Conservation (phyloP, 2,888 invertebrate genomes). For the Odontocerum albicorne region DNA sequence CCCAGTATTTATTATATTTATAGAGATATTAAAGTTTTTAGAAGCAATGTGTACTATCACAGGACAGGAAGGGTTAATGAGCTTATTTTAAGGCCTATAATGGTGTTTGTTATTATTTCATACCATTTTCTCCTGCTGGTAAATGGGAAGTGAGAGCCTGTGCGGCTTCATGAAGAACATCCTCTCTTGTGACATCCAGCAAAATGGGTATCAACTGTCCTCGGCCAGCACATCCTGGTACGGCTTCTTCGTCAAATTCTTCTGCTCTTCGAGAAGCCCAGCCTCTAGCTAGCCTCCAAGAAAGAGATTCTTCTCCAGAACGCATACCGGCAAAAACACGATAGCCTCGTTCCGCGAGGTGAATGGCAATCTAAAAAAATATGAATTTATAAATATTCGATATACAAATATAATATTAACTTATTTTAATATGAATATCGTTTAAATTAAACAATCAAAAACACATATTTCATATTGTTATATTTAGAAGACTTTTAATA, state of each 20-base stretch:
- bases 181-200: constrained; percentile 79
- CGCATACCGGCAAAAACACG: constrained; percentile 76
- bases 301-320: constrained; percentile 59
- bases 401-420: too few relatives aligned
- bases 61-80: too few relatives aligned
- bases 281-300: constrained; percentile 62
- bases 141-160: constrained; percentile 77
- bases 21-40: too few relatives aligned
- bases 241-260: constrained; percentile 48
- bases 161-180: constrained; percentile 76
- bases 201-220: constrained; percentile 68
- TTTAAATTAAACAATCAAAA: too few relatives aligned
- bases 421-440: too few relatives aligned
- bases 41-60: too few relatives aligned
- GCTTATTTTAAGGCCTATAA: too few relatives aligned
- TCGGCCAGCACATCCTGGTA: constrained; percentile 48
- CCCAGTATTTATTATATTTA: too few relatives aligned
- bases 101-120: too few relatives aligned
- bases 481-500: too few relatives aligned
- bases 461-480: too few relatives aligned
- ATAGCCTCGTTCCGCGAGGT: constrained; percentile 71
- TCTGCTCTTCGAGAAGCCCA: constrained; percentile 63
- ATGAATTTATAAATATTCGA: too few relatives aligned
- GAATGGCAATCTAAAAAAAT: constrained; percentile 62
- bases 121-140: constrained; percentile 81